These are phyloP conservation scores for Lepus oiostolus DNA, from an alignment of 2,797 vertebrate genomes.

Conservation along the genomic window DNA sequence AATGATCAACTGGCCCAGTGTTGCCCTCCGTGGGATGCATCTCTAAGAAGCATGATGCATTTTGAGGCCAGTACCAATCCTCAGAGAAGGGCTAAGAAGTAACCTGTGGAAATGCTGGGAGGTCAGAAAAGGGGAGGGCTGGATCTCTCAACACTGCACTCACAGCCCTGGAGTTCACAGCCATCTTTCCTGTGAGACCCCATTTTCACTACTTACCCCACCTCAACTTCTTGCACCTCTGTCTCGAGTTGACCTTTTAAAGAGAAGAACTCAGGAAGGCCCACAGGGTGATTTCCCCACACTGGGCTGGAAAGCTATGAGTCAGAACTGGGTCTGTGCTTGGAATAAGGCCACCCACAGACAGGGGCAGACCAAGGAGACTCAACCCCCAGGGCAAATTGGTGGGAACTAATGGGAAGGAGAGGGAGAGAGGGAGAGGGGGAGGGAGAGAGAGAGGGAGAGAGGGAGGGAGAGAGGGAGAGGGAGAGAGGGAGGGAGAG, in stretches of 20 bases:
- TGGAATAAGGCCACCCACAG: neutral
- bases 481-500: neutral
- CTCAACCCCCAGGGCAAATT: neutral
- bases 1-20: fast-evolving
- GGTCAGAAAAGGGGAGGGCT: neutral
- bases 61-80: neutral
- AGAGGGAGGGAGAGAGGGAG: too few relatives aligned
- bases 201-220: neutral
- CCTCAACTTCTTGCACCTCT: neutral
- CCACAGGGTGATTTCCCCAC: neutral
- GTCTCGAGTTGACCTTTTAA: neutral
- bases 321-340: neutral
- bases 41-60: neutral
- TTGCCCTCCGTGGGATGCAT: neutral
- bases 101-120: neutral
- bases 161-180: neutral
- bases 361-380: neutral
- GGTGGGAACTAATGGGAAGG: neutral
- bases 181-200: neutral
- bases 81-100: neutral
- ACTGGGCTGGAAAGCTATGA: neutral
- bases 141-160: neutral
- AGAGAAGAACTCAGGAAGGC: neutral
- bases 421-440: neutral
- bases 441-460: neutral